phyloP scores from a whole-genome alignment of 2,797 vertebrate species.

The Chelon labrosus region DNA sequence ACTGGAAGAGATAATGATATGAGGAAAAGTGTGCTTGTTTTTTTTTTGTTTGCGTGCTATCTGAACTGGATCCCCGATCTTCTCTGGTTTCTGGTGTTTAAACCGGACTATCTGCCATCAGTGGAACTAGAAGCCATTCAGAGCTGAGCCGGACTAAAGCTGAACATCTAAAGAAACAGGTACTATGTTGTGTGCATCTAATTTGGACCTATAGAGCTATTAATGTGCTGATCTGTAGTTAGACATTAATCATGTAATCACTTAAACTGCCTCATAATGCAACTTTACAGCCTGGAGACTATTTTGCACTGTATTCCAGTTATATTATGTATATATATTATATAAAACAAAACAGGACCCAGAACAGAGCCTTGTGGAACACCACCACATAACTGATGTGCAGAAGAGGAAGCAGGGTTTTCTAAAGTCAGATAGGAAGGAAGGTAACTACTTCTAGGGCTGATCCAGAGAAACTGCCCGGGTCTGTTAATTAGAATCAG shows the following conservation, averaged over 20 bases:
- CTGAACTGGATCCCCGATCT: conserved; percentile 15
- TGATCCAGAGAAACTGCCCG: too few species aligned
- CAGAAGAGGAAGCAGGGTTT: neutral
- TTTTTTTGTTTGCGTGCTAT: conserved; percentile 1
- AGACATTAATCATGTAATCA: neutral
- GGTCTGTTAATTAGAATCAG: too few species aligned
- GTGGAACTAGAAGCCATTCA: neutral
- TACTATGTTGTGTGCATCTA: neutral
- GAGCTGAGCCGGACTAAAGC: conserved; percentile 10
- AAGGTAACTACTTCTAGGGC: too few species aligned
- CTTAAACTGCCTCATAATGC: neutral
- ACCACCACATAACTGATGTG: neutral
- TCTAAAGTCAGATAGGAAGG: too few species aligned
- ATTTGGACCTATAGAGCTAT: neutral
- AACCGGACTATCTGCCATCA: conserved; percentile 9
- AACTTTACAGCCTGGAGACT: neutral
- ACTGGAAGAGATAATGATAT: conserved; percentile 8
- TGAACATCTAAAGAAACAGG: conserved; percentile 41
- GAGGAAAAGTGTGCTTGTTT: neutral
- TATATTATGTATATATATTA: neutral
- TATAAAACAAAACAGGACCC: neutral
- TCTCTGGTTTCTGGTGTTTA: conserved; percentile 20
- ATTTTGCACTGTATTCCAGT: too few species aligned
- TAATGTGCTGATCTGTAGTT: neutral
- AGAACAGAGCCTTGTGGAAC: conserved; percentile 8